These are phyloP conservation scores for Selenia dentaria DNA, from an alignment of 2,888 invertebrate species.

Conservation along the genomic window DNA sequence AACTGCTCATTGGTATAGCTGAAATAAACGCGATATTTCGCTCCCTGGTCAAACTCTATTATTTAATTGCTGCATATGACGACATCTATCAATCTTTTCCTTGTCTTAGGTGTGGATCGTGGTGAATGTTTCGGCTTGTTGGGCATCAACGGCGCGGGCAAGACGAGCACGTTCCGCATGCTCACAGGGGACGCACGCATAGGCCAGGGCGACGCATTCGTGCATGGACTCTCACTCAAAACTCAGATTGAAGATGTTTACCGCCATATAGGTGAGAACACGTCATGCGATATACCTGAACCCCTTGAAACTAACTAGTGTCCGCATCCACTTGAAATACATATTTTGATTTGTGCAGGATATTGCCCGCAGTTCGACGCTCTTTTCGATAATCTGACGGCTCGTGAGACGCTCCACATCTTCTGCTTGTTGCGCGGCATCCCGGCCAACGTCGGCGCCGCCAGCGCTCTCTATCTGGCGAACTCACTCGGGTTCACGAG, in stretches of 20 bases:
- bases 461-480: constrained; percentile 74
- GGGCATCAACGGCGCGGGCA: constrained; percentile 95
- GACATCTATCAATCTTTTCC: no score
- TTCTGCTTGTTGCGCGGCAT: constrained; percentile 88
- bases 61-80: no score
- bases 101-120: constrained; percentile 85
- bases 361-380: constrained; percentile 93
- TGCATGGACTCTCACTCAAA: constrained; percentile 83
- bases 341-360: constrained; percentile 57
- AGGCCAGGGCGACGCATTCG: constrained; percentile 54
- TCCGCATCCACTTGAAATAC: no score
- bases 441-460: constrained; percentile 68
- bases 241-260: constrained; percentile 84
- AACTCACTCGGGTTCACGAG: constrained; percentile 83
- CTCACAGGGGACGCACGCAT: constrained; percentile 91
- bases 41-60: no score
- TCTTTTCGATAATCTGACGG: constrained; percentile 88
- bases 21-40: no score
- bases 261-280: constrained; percentile 82
- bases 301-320: no score
- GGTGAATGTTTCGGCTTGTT: constrained; percentile 93
- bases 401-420: constrained; percentile 87
- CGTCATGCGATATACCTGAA: no score
- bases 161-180: constrained; percentile 95
- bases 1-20: no score